Percentiles rank a stretch among this genome's conserved stretches.
These are phyloP conservation scores for Alligator mississippiensis DNA, from an alignment of 2,113 vertebrate species.

Conservation along the genomic window DNA sequence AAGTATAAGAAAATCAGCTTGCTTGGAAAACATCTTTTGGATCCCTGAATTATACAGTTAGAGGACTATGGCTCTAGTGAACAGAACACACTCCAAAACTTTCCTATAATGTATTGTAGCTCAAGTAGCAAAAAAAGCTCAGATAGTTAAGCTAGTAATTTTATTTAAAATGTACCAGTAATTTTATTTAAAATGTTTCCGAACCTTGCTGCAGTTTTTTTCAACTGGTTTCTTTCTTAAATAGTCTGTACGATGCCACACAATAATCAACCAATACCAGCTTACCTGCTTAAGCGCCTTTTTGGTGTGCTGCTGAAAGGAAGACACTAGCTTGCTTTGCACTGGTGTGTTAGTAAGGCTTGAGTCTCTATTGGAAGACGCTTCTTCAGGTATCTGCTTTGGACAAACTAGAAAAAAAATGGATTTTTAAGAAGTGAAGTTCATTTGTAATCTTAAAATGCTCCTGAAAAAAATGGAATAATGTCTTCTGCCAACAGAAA, in stretches of 20 bases:
- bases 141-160: background rate
- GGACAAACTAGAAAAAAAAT: conserved; percentile 79
- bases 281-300: conserved; percentile 90
- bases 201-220: conserved; percentile 1
- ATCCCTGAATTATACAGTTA: background rate
- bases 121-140: background rate
- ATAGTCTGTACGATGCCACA: background rate
- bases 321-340: conserved; percentile 87
- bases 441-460: background rate
- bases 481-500: background rate
- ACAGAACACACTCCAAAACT: background rate
- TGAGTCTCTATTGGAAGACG: conserved; percentile 81
- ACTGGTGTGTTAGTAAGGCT: conserved; percentile 80
- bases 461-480: background rate
- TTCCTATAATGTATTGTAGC: background rate
- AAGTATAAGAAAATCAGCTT: background rate
- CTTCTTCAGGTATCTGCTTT: conserved; percentile 83
- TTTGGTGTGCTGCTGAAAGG: conserved; percentile 90
- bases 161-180: background rate
- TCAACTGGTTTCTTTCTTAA: background rate
- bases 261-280: background rate
- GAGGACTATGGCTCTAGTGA: rapidly evolving
- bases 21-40: background rate
- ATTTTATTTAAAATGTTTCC: background rate
- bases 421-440: background rate